Percentiles rank a stretch among this genome's conserved stretches.
Evolutionary conservation across 92 coral and sea anemone species (phyloP).

Genomic region (Virgularia gustaviana): DNA sequence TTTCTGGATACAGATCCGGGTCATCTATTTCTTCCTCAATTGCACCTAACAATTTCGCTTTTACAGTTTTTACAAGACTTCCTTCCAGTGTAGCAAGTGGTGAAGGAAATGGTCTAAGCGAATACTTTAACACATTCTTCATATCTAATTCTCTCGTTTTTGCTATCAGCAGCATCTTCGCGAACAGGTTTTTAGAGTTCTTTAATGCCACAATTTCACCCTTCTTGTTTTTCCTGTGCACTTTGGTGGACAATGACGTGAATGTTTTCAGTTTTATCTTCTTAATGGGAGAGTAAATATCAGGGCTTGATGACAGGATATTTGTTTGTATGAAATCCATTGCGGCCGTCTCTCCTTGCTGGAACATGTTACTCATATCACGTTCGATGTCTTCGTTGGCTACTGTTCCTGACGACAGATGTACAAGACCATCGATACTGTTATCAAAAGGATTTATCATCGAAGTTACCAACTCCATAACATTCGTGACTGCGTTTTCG

Average conservation of each 20-base stretch:
- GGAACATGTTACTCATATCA: background rate
- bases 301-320: background rate
- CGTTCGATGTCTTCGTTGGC: background rate
- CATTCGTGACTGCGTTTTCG: background rate
- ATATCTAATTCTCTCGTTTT: slow-evolving; percentile 52
- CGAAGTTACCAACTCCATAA: background rate
- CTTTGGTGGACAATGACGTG: background rate
- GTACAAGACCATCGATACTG: background rate
- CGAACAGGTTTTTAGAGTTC: slow-evolving; percentile 38
- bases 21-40: background rate
- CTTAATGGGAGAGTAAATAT: background rate
- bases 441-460: slow-evolving; percentile 3
- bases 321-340: background rate
- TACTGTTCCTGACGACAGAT: background rate
- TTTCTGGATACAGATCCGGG: background rate
- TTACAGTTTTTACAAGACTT: slow-evolving; percentile 43
- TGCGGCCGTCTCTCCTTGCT: background rate
- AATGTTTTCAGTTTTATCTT: background rate
- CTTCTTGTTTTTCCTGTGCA: background rate
- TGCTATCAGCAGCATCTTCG: slow-evolving; percentile 55
- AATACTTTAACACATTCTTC: slow-evolving; percentile 44
- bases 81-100: slow-evolving; percentile 55
- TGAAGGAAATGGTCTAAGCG: too few species aligned
- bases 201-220: background rate
- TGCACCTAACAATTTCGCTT: slow-evolving; percentile 39